Evolutionary conservation across 2,888 invertebrate species (phyloP).

Genomic region (Platycheirus rosarum): DNA sequence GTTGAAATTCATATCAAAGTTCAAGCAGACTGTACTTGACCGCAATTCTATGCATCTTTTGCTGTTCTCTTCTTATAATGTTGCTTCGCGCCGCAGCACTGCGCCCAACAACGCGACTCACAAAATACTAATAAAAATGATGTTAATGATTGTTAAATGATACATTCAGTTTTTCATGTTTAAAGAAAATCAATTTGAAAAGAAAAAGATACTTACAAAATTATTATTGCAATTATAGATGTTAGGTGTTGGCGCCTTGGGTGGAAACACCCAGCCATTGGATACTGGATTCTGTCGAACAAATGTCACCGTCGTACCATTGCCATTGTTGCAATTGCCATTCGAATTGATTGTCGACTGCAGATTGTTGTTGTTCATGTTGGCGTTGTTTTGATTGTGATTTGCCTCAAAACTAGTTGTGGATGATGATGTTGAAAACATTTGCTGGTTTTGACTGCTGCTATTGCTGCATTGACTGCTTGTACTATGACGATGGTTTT

Average conservation of each 20-base stretch:
- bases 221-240: constrained; percentile 86
- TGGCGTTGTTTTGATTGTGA: constrained; percentile 70
- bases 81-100: constrained; percentile 20
- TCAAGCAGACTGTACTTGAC: constrained; percentile 67
- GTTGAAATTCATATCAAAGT: constrained; percentile 27
- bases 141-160: constrained; percentile 15
- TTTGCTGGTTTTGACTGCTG: constrained; percentile 74
- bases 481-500: constrained; percentile 76
- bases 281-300: constrained; percentile 87
- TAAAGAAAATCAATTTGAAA: constrained; percentile 7
- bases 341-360: constrained; percentile 62
- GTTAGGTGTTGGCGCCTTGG: constrained; percentile 90
- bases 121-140: constrained; percentile 6
- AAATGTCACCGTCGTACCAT: constrained; percentile 78
- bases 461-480: constrained; percentile 71
- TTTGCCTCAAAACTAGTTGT: constrained; percentile 71
- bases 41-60: constrained; percentile 52
- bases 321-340: constrained; percentile 64
- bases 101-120: constrained; percentile 23
- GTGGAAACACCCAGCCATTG: constrained; percentile 91
- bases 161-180: neutral
- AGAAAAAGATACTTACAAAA: constrained; percentile 85
- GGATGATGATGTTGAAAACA: constrained; percentile 72
- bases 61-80: constrained; percentile 16
- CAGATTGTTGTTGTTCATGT: constrained; percentile 64